Conservation (phyloP, 2,888 invertebrate species). For the Lepas anatifera region DNA sequence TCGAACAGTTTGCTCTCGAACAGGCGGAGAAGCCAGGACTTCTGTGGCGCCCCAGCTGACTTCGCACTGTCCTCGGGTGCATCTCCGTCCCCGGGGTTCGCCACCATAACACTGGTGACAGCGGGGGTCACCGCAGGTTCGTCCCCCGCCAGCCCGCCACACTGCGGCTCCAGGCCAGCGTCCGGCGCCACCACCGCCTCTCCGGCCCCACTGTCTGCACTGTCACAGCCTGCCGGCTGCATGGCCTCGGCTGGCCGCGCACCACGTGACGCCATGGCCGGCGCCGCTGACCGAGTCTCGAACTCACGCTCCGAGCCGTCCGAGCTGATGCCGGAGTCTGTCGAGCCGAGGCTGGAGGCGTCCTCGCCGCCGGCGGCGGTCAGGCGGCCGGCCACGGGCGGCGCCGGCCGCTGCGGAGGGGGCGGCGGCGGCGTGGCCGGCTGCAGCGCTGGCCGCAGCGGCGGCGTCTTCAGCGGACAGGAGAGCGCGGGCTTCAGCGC, state of each 20-base stretch:
- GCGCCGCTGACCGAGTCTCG: conserved; percentile 16
- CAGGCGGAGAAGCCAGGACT: conserved; percentile 58
- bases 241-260: background rate
- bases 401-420: conserved; percentile 16
- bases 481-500: conserved; percentile 22
- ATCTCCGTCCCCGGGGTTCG: conserved; percentile 28
- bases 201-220: too few relatives aligned
- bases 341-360: conserved; percentile 53
- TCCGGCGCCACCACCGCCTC: conserved; percentile 34
- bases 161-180: conserved; percentile 59
- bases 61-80: conserved; percentile 10
- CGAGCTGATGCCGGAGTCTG: conserved; percentile 63
- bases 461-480: conserved; percentile 17
- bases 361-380: conserved; percentile 48
- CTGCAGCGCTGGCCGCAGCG: conserved; percentile 4
- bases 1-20: conserved; percentile 97
- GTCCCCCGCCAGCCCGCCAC: too few relatives aligned
- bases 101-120: too few relatives aligned
- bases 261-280: conserved; percentile 17
- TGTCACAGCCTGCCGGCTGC: background rate
- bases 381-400: conserved; percentile 29
- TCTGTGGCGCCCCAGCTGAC: background rate
- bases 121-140: too few relatives aligned
- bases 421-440: conserved; percentile 12
- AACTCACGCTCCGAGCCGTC: conserved; percentile 30